These are phyloP conservation scores for Dendrolimus punctatus DNA, from an alignment of 1,140 invertebrate genomes.

Conservation along the genomic window DNA sequence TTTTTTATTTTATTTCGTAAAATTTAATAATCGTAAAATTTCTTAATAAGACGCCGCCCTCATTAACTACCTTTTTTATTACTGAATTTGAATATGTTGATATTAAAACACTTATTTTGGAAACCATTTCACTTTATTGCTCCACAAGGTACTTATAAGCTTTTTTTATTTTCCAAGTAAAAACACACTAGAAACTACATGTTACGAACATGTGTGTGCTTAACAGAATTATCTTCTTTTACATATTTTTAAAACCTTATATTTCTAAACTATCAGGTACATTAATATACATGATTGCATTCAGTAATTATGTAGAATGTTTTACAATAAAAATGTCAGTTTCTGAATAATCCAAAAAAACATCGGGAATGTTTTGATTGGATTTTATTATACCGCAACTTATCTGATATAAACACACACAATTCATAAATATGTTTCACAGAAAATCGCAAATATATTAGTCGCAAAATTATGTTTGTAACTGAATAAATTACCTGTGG, in stretches of 20 bases:
- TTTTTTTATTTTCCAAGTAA: conserved; percentile 41
- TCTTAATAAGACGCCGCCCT: no score
- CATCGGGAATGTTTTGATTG: conserved; percentile 31
- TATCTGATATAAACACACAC: conserved; percentile 58
- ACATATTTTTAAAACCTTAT: conserved; percentile 28
- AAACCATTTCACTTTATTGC: conserved; percentile 62
- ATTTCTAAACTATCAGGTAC: conserved; percentile 57
- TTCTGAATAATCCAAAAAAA: conserved; percentile 35
- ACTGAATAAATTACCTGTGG: conserved; percentile 6
- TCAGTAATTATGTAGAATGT: conserved; percentile 28
- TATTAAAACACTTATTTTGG: conserved; percentile 42
- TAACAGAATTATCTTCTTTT: conserved; percentile 41
- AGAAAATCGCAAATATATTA: conserved; percentile 20
- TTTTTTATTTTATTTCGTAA: no score
- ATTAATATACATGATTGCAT: conserved; percentile 32
- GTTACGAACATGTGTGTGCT: conserved; percentile 51
- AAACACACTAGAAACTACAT: conserved; percentile 47
- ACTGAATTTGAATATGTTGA: not conserved
- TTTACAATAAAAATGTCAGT: conserved; percentile 17
- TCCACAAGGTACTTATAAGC: conserved; percentile 58
- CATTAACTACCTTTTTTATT: not conserved
- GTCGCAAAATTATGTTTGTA: conserved; percentile 13
- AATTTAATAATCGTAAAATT: no score
- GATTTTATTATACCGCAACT: conserved; percentile 15
- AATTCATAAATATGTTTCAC: conserved; percentile 33